Base-by-base conservation (phyloP, 2,797 vertebrate genomes). In the Staurois parvus region DNA sequence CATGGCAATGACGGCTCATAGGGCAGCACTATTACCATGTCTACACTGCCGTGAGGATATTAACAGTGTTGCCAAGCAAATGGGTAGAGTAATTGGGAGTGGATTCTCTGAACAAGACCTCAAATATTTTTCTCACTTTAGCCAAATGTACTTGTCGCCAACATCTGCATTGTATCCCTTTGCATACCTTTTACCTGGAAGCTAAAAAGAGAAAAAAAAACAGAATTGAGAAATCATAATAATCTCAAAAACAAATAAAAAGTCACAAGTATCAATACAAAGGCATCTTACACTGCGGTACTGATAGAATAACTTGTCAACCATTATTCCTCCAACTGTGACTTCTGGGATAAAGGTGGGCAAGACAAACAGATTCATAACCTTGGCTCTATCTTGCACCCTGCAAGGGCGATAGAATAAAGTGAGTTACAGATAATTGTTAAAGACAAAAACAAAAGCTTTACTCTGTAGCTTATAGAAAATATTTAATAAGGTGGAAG, bases 301-400 rank as follows among this genome's bases (percentile, higher is more conserved):
- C 10, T 93, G 90, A 0, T 90, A 92, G 79, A 91, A 97, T 85
- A 90, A 30, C 0, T 90, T 89, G 73, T 96, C 94, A 0, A 64
- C 95, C 5, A 97, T 96, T 0, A 84, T 88, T 15, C 96, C 96
- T 0, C 97, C 96, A 0, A 99, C 85, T 2, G 97, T 98, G 86
- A 97, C 52, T 89, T 99, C 98, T 0, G 98, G 98, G 72, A 99
- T 84, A 73, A 94, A 99, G 74, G 3, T 17, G 0, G 97, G 95
- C 84, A 97, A 80, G 76, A 91, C 79, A 0, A 90, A 89, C 69
- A 95, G 83, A 1, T 83, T 77, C 11, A 94, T 86, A 82, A 99
- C 95, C 3, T 0, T 45, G 0, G 70, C 8, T 85, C 98, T 99
- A 89, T 99, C 89, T 88, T 97, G 92, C 56, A 96, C 95, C 0